Evolutionary conservation across 2,797 vertebrate species (phyloP).

Genomic region (Momotus momota): DNA sequence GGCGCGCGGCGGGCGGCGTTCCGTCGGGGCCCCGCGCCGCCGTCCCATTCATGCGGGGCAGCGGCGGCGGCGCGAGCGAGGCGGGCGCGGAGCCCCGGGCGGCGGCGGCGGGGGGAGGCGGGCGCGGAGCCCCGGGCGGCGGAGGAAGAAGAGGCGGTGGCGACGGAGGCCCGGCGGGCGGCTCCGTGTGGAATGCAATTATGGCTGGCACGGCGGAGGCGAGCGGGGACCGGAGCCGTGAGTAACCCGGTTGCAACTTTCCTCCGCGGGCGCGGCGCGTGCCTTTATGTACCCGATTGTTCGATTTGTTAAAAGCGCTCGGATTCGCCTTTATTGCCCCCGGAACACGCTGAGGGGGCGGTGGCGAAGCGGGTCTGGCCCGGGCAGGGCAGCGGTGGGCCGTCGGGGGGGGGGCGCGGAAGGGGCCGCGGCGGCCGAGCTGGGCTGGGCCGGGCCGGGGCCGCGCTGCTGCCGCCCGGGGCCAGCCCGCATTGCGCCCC

Average conservation of each 20-base stretch:
- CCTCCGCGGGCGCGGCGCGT: neutral
- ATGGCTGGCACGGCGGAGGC: conserved; percentile 42
- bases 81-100: neutral
- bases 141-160: neutral
- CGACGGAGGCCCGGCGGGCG: neutral
- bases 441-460: neutral
- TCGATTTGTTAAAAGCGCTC: neutral
- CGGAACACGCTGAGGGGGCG: neutral
- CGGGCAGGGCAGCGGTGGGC: neutral
- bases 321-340: neutral
- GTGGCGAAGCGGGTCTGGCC: neutral
- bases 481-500: conserved; percentile 33
- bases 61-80: neutral
- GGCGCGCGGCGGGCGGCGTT: conserved; percentile 23
- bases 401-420: neutral
- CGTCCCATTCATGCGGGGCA: conserved; percentile 38
- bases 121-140: neutral
- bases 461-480: neutral
- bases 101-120: conserved; percentile 10
- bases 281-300: neutral
- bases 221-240: conserved; percentile 28
- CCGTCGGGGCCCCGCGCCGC: conserved; percentile 33
- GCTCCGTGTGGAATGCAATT: conserved; percentile 30
- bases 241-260: conserved; percentile 23
- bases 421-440: neutral